Base-by-base conservation (phyloP, 2,113 vertebrate genomes). In the Perca flavescens region DNA sequence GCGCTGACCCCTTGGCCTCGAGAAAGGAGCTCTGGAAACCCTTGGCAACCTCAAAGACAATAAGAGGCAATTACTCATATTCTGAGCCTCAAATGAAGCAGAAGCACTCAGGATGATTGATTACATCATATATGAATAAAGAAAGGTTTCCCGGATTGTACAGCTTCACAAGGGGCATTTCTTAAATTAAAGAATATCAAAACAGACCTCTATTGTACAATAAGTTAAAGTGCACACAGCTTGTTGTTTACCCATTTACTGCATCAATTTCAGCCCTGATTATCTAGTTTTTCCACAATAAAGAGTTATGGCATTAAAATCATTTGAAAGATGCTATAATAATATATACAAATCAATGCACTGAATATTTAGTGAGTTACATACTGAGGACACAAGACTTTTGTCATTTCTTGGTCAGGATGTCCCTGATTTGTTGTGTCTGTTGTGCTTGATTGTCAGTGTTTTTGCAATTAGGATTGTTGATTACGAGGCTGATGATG, bases 61-160 rank as follows among this genome's bases (percentile, higher is more conserved):
- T 90, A 77, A 88, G 53, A 83, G 74, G 86, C 86, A 72, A 86
- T 89, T 91, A 91, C 84, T 94, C 89, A 94, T 94, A 93, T 89
- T 91, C 81, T 80, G 86, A 73, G 46, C 61, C 21, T 88, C 65
- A 83, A 93, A 69, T 68, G 80, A 84, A 80, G 86, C 88, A 91
- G 86, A 94, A 92, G 80, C 66, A 52, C 64, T 60, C 67, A 9
- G 77, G 46, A 89, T 92, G 91, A 92, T 90, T 82, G 84, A 90
- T 91, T 83, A 68, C 68, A 86, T 91, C 74, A 82, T 68, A 79
- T 71, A 46, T 85, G 57, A 89, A 86, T 82, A 67, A 75, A 50
- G 82, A 62, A 65, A 57, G 43, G 69, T 82, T 76, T 64, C 61
- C 61, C 62, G 63, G 70, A 70, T 81, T 40, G 43, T 63, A 28